Evolutionary conservation across 1,140 invertebrate genomes (phyloP).

Genomic region (Akabosia matsudoensis): DNA sequence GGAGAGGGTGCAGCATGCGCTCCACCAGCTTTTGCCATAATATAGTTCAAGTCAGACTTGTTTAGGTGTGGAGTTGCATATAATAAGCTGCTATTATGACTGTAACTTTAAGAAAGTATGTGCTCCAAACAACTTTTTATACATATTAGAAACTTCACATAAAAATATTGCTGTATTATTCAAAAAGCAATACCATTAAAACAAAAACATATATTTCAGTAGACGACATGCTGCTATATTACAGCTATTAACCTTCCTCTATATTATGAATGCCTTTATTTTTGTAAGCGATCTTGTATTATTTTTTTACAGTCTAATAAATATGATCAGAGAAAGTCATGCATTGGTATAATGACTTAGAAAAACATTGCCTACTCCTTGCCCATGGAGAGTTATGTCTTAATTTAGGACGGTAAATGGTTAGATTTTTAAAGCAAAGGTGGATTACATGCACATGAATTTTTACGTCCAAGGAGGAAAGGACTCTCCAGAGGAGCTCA

Average conservation of each 20-base stretch:
- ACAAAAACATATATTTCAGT: not conserved
- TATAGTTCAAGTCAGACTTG: not conserved
- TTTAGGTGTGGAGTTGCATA: not conserved
- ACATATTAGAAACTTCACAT: not conserved
- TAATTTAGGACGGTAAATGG: not conserved
- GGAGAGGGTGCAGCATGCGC: not conserved
- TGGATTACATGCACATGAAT: not conserved
- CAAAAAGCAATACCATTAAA: not conserved
- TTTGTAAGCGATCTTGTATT: not conserved
- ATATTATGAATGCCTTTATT: not conserved
- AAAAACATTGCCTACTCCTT: not conserved
- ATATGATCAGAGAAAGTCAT: not conserved
- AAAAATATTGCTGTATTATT: not conserved
- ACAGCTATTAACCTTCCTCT: slow-evolving; percentile 2
- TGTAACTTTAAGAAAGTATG: not conserved
- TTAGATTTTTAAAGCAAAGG: not conserved
- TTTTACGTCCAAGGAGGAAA: not conserved
- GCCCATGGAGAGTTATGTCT: not conserved
- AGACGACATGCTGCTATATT: slow-evolving; percentile 17
- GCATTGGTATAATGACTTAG: not conserved
- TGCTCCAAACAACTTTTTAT: not conserved
- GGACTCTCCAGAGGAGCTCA: not conserved
- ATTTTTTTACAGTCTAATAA: not conserved
- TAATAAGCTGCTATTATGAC: slow-evolving; percentile 7
- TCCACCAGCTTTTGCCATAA: not conserved